Percentiles rank a stretch among this genome's conserved stretches.
These are phyloP conservation scores for Drosophila serrata DNA, from an alignment of 1,140 invertebrate genomes.

Conservation along the genomic window DNA sequence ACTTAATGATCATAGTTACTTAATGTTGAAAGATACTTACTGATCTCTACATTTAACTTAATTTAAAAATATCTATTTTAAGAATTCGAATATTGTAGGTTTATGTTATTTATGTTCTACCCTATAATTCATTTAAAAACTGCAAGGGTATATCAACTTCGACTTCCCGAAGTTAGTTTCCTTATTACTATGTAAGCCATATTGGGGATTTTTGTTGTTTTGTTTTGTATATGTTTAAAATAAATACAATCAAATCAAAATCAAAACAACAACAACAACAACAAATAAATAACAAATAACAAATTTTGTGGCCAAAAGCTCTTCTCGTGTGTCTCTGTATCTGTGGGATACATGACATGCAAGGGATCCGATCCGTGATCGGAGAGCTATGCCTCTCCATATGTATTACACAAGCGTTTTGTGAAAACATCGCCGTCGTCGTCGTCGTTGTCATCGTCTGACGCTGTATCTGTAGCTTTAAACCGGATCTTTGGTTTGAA, in stretches of 20 bases:
- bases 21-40: no score
- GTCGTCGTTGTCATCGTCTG: slow-evolving; percentile 48
- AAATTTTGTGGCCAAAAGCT: slow-evolving; percentile 62
- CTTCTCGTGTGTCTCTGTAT: slow-evolving; percentile 21
- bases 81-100: no score
- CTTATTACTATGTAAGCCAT: no score
- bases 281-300: slow-evolving; percentile 38
- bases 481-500: slow-evolving; percentile 84
- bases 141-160: no score
- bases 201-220: neutral
- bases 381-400: slow-evolving; percentile 51
- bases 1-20: no score
- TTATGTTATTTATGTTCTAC: no score
- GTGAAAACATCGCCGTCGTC: slow-evolving; percentile 71
- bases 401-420: slow-evolving; percentile 81
- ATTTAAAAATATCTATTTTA: no score
- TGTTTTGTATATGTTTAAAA: slow-evolving; percentile 9
- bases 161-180: no score
- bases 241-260: slow-evolving; percentile 25
- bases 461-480: slow-evolving; percentile 77
- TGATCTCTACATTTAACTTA: no score
- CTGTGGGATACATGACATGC: slow-evolving; percentile 23
- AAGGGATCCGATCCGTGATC: slow-evolving; percentile 3
- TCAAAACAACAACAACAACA: slow-evolving; percentile 15
- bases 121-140: no score